phyloP scores from a whole-genome alignment of 2,888 invertebrate genomes.

The Tachina lurida region DNA sequence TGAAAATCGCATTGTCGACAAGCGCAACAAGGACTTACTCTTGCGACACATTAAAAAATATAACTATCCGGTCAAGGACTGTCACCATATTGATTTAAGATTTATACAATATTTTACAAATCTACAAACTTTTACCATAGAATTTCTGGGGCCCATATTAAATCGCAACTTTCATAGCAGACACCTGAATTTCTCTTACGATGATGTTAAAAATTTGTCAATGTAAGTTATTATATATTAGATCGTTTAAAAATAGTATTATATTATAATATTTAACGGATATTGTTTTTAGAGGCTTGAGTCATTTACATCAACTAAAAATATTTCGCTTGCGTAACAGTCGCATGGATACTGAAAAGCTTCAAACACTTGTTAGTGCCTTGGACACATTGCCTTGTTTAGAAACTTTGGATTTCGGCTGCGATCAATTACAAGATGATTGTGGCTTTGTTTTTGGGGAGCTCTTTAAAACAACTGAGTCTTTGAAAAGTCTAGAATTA shows the following conservation, averaged over 20 bases:
- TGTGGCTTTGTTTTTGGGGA: slow-evolving; percentile 74
- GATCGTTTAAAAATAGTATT: background rate
- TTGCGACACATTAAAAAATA: slow-evolving; percentile 68
- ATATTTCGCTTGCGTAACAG: slow-evolving; percentile 78
- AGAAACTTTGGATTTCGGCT: slow-evolving; percentile 77
- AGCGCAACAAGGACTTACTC: slow-evolving; percentile 73
- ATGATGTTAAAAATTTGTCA: slow-evolving; percentile 76
- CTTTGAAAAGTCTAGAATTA: slow-evolving; percentile 75
- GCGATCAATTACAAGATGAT: slow-evolving; percentile 76
- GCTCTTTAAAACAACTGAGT: slow-evolving; percentile 72
- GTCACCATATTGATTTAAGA: slow-evolving; percentile 78
- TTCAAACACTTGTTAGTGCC: slow-evolving; percentile 73
- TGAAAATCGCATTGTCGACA: slow-evolving; percentile 72
- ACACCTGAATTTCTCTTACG: slow-evolving; percentile 77
- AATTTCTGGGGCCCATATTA: slow-evolving; percentile 78
- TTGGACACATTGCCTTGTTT: slow-evolving; percentile 73
- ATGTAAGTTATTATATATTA: slow-evolving; percentile 66
- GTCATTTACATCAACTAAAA: slow-evolving; percentile 72
- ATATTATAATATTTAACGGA: background rate
- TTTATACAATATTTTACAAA: slow-evolving; percentile 76
- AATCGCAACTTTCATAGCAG: slow-evolving; percentile 75
- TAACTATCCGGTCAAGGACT: slow-evolving; percentile 77
- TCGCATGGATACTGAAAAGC: slow-evolving; percentile 76
- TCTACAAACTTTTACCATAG: slow-evolving; percentile 75
- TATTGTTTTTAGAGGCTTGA: slow-evolving; percentile 73